Conservation (phyloP, 1,140 invertebrate species). For the Neodiprion virginianus region DNA sequence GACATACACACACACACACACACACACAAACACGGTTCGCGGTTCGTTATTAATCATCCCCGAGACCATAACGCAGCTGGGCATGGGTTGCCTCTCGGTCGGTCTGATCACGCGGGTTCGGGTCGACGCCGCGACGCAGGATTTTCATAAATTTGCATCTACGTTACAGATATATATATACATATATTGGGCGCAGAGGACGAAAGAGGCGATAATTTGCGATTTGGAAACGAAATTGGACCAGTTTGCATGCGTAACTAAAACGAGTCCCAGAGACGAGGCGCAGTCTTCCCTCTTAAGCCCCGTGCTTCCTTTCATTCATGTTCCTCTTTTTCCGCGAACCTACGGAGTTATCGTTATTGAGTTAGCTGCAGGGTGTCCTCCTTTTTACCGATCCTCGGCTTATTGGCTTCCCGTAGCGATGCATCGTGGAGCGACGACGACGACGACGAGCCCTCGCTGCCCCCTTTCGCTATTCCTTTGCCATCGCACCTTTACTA, state of each 20-base stretch:
- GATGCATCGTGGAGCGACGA: neutral
- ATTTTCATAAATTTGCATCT: too few relatives aligned
- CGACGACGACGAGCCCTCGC: neutral
- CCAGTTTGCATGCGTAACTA: neutral
- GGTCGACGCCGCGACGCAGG: neutral
- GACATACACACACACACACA: too few relatives aligned
- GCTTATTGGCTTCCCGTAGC: neutral
- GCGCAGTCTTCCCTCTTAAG: neutral
- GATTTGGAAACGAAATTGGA: too few relatives aligned
- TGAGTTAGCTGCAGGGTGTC: neutral
- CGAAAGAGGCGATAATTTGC: too few relatives aligned
- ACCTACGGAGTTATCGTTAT: neutral
- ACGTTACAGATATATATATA: too few relatives aligned
- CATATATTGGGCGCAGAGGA: too few relatives aligned
- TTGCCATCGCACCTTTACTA: neutral
- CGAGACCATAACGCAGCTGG: neutral
- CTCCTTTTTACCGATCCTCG: neutral
- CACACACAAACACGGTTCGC: neutral
- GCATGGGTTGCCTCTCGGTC: neutral
- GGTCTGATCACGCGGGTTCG: neutral
- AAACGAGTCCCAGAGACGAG: neutral
- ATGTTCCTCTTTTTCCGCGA: neutral
- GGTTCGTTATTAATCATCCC: neutral
- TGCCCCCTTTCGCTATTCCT: neutral
- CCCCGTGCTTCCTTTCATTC: neutral